Conservation (phyloP, 1,140 invertebrate genomes). For the Formica selysi region DNA sequence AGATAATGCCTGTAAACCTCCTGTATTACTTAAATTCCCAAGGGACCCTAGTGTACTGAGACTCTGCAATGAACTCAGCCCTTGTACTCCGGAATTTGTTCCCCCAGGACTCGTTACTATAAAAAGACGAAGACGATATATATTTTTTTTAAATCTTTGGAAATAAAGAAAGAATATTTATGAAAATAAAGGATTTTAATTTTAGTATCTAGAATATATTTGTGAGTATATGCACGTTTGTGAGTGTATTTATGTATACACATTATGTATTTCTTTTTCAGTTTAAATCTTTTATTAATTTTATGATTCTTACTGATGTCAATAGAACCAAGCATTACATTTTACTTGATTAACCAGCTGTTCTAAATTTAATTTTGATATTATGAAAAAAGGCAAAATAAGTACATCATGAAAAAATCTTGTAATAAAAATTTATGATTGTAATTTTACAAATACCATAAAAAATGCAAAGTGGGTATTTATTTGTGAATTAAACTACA, state of each 20-base stretch:
- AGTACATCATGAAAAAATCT: no score
- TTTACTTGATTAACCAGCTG: neutral
- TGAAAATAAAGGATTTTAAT: neutral
- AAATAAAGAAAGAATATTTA: neutral
- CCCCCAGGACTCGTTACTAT: constrained; percentile 86
- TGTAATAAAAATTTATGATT: neutral
- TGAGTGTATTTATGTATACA: no score
- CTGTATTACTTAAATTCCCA: constrained; percentile 85
- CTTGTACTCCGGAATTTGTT: constrained; percentile 83
- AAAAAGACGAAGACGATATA: constrained; percentile 45
- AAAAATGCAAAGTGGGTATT: neutral
- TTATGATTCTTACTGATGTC: neutral
- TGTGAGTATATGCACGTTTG: neutral
- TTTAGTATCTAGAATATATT: neutral
- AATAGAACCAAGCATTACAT: neutral
- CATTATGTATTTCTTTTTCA: no score
- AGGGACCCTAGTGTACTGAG: constrained; percentile 85
- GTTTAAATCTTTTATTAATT: no score
- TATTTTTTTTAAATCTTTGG: neutral
- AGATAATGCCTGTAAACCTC: constrained; percentile 85
- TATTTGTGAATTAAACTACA: neutral
- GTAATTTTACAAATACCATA: neutral
- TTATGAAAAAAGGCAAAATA: neutral
- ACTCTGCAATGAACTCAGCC: constrained; percentile 87
- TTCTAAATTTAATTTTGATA: constrained; percentile 4